Base-by-base conservation (phyloP, 2,888 invertebrate genomes). In the Spatulosminthurus flaviceps region DNA sequence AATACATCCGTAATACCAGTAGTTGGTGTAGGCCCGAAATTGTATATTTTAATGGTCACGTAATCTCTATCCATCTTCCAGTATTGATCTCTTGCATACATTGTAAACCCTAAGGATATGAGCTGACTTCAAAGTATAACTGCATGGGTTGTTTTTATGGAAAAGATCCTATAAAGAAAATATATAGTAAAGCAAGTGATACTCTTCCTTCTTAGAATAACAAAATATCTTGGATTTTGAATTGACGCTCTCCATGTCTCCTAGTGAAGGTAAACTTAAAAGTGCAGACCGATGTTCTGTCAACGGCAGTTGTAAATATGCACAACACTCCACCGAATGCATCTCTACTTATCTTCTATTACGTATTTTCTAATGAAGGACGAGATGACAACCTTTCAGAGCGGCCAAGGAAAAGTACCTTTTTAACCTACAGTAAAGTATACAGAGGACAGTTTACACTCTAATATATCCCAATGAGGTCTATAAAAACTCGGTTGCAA, bases 241-340 rank as follows among this genome's bases (percentile, higher is more conserved):
- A 51, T 51, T n/a, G 9, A 19, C 5, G 51, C 51, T n/a, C n/a
- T n/a, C n/a, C n/a, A n/a, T n/a, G n/a, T 51, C n/a, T 24, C n/a
- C 24, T 64, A n/a, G n/a, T 16, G 22, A 26, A 64, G 64, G 64
- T 64, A 64, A 64, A 24, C 64, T 24, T 64, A 76, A 76, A 76
- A 76, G 75, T 76, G 75, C 75, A 66, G 66, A 76, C 34, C 34
- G 67, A 66, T 76, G 75, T 76, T 66, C 75, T 66, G 66, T 67
- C 67, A 66, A 5, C n/a, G 2, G 51, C 9, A 19, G 64, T 76
- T 66, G 51, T 76, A 26, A 34, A 66, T 75, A 75, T 66, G 64
- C 34, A 75, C 24, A 61, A 0, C 24, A 21, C 34, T 7, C 22
- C 41, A 26, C 41, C 21, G 24, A 51, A 51, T n/a, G 19, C 60